Conservation (phyloP, 2,797 vertebrate genomes). For the Florisuga fusca region DNA sequence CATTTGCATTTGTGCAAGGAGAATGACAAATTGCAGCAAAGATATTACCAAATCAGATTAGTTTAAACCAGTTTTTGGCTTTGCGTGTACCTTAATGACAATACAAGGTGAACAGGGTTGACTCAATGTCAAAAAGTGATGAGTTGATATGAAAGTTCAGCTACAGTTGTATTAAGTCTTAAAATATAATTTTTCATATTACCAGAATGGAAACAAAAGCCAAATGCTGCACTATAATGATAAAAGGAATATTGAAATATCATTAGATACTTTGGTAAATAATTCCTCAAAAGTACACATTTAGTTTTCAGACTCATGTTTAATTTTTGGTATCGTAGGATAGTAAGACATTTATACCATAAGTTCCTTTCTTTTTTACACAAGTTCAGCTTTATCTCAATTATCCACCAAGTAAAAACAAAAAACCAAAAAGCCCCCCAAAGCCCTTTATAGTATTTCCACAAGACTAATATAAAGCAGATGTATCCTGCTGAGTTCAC, state of each 20-base stretch:
- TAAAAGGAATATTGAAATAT: background rate
- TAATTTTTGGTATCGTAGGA: background rate
- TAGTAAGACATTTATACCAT: background rate
- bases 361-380: background rate
- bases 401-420: constrained; percentile 23
- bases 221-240: background rate
- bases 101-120: constrained; percentile 37
- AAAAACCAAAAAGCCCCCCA: background rate
- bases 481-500: constrained; percentile 58
- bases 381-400: constrained; percentile 33
- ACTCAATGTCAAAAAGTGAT: background rate
- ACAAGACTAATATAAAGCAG: constrained; percentile 46
- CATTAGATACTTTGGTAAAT: background rate
- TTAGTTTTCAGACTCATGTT: constrained; percentile 8
- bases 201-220: background rate
- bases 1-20: constrained; percentile 62
- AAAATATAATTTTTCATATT: background rate
- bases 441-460: constrained; percentile 50
- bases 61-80: constrained; percentile 11
- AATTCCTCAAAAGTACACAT: background rate
- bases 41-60: constrained; percentile 36
- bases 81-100: constrained; percentile 18
- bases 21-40: constrained; percentile 53
- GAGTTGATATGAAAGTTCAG: background rate
- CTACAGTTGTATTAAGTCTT: background rate